Base-by-base conservation (phyloP, 2,888 invertebrate species). In the Lithophane socia region DNA sequence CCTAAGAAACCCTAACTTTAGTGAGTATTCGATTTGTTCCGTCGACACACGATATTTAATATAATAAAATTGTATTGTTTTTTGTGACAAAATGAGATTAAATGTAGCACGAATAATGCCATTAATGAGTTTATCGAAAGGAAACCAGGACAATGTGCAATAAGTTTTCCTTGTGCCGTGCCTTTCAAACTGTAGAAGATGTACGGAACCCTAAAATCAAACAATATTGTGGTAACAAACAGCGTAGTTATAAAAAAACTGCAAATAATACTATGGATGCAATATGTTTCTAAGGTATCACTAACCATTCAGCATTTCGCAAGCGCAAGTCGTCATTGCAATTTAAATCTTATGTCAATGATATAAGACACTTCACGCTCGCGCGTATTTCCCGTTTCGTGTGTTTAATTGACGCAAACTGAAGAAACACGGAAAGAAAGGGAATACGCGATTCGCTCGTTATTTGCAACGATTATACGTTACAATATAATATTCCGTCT, bases 61-160 rank as follows among this genome's bases (percentile, higher is more conserved):
- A 21, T 37, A 65, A 37, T 29, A 21, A 12, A 8, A 21, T 18
- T 42, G n/a, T 71, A 0, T 54, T 16, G 21, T 71, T 42, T 52
- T 47, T 8, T 73, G 73, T 37, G 58, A 21, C 16, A 13, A 37
- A 16, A 58, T 52, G 44, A 60, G 47, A 75, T 79, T 66, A 10
- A 66, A 58, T 44, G 18, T 47, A 74, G 82, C 84, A 79, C 81
- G 69, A 79, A 73, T 79, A 49, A 68, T 74, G 9, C 54, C 37
- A 75, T n/a, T 44, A 58, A 54, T 5, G 5, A 47, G 29, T 49
- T 13, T 2, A 21, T 64, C 1, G 1, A n/a, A 24, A 44, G 29
- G 71, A 24, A 44, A 29, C 37, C 18, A 42, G 10, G n/a, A 68
- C 3, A 16, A 56, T 58, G n/a, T 68, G n/a, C 16, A 42, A n/a